phyloP scores from a whole-genome alignment of 2,797 vertebrate genomes.

The Melanotaenia nigrans region DNA sequence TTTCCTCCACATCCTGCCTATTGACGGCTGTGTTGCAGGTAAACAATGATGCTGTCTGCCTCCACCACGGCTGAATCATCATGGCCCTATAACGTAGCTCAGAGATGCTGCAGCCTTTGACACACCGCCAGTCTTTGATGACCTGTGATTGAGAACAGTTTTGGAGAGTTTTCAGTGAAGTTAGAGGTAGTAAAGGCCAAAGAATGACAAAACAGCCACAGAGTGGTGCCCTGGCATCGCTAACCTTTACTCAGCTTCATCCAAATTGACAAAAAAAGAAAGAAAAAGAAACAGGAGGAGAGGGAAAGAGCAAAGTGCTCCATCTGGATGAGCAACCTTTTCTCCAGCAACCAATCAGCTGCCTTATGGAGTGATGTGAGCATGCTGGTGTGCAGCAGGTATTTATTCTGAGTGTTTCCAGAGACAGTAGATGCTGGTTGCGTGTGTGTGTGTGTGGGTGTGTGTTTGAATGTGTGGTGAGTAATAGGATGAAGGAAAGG shows the following conservation, averaged over 20 bases:
- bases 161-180: constrained; percentile 24
- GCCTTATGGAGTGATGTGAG: constrained; percentile 22
- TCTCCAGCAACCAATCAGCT: constrained; percentile 58
- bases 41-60: too few species aligned
- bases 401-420: constrained; percentile 20
- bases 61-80: too few species aligned
- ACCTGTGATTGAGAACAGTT: not conserved
- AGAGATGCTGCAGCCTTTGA: not conserved
- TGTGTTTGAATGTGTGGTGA: not conserved
- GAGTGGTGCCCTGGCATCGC: constrained; percentile 52
- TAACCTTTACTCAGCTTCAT: constrained; percentile 72
- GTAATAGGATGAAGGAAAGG: not conserved
- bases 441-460: too few species aligned
- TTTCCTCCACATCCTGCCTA: not conserved
- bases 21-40: not conserved
- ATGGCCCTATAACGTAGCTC: too few species aligned
- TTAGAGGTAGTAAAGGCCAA: constrained; percentile 59
- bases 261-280: constrained; percentile 67
- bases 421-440: not conserved
- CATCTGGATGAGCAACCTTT: constrained; percentile 74
- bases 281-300: constrained; percentile 53
- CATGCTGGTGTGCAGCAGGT: constrained; percentile 32
- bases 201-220: constrained; percentile 31
- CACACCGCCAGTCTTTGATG: not conserved
- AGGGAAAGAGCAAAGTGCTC: constrained; percentile 66